phyloP scores from a whole-genome alignment of 1,140 invertebrate genomes.

The Medauroidea extradentata region DNA sequence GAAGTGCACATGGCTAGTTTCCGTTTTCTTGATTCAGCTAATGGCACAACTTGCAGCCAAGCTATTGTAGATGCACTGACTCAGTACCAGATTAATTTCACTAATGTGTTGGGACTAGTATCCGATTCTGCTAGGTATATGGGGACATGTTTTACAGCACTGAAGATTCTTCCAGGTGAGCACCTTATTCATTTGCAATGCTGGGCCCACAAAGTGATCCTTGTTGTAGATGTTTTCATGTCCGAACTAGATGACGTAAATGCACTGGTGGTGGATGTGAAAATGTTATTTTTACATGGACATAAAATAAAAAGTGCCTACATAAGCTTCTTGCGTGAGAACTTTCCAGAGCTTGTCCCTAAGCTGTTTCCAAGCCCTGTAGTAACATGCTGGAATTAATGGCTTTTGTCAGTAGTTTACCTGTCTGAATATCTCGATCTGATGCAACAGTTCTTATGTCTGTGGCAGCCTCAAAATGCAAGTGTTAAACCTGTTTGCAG shows the following conservation, averaged over 20 bases:
- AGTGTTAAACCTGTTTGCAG: not conserved
- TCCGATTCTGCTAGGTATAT: not conserved
- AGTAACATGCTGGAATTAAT: not conserved
- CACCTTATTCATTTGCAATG: not conserved
- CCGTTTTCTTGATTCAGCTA: not conserved
- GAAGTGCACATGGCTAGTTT: too few relatives aligned
- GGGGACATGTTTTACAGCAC: conserved; percentile 1
- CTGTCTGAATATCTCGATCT: not conserved
- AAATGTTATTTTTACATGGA: not conserved
- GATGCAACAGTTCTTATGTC: not conserved
- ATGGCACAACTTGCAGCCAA: not conserved
- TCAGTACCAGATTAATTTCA: not conserved
- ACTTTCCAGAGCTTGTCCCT: not conserved
- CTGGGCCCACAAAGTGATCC: conserved; percentile 3
- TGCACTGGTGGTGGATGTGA: not conserved
- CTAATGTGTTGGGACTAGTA: not conserved
- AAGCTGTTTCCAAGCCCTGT: not conserved
- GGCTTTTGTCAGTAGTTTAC: not conserved
- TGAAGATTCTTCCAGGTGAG: not conserved
- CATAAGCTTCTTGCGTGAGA: not conserved
- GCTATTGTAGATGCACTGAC: not conserved
- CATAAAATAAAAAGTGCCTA: not conserved
- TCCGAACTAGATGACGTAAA: not conserved
- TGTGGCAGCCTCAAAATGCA: not conserved
- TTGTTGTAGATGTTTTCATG: not conserved